phyloP scores from a whole-genome alignment of 1,140 invertebrate species.

The Psilanteris sp. region DNA sequence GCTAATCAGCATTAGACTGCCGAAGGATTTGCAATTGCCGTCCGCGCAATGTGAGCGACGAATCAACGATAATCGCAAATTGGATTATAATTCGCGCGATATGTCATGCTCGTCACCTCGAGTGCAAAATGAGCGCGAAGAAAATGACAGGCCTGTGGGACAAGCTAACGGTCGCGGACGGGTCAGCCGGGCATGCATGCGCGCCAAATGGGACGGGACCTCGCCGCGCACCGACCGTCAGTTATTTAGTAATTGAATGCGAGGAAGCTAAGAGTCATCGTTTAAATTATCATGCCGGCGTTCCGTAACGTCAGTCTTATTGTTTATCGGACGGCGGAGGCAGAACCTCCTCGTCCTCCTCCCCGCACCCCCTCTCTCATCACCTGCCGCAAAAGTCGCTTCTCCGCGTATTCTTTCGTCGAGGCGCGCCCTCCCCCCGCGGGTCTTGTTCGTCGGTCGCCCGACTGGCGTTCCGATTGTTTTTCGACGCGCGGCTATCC shows the following conservation, averaged over 20 bases:
- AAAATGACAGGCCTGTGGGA: constrained; percentile 22
- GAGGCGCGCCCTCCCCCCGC: constrained; percentile 14
- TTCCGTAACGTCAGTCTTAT: constrained; percentile 63
- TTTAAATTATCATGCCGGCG: constrained; percentile 77
- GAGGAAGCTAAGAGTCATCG: constrained; percentile 77
- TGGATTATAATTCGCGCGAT: constrained; percentile 78
- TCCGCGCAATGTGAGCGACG: constrained; percentile 34
- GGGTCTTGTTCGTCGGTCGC: constrained; percentile 67
- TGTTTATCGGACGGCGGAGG: constrained; percentile 68
- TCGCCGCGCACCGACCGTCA: constrained; percentile 63
- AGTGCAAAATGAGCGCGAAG: constrained; percentile 70
- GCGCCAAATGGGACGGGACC: constrained; percentile 41
- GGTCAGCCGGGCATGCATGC: constrained; percentile 45
- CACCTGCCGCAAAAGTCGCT: constrained; percentile 56
- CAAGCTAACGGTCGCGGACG: constrained; percentile 50
- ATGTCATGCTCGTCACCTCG: constrained; percentile 78
- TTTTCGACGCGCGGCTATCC: constrained; percentile 45
- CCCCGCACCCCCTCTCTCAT: constrained; percentile 25
- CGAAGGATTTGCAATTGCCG: constrained; percentile 1
- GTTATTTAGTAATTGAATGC: constrained; percentile 80
- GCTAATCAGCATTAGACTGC: constrained; percentile 36
- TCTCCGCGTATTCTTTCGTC: constrained; percentile 39
- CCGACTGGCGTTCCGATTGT: constrained; percentile 55
- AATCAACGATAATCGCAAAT: constrained; percentile 78
- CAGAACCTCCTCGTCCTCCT: constrained; percentile 8